Conservation (phyloP, 2,888 invertebrate genomes). For the Eupithecia subfuscata region DNA sequence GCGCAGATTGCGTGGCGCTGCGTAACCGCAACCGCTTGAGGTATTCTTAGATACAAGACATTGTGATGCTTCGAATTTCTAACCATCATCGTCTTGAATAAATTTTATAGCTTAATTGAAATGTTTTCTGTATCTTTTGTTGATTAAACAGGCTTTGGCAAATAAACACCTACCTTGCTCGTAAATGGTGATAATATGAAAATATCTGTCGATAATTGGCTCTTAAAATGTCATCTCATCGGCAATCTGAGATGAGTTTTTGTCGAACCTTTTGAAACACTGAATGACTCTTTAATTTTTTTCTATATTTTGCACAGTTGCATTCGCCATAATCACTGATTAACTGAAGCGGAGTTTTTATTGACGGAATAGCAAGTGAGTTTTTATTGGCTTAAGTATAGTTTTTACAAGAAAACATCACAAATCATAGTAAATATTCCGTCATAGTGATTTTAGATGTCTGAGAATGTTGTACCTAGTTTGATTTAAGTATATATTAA, state of each 20-base stretch:
- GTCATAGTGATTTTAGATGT: no score
- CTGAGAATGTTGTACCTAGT: no score
- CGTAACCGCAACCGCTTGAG: slow-evolving; percentile 35
- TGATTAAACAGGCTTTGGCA: background rate
- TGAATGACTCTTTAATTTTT: background rate
- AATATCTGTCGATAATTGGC: background rate
- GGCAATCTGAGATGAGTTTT: background rate
- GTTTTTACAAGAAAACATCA: no score
- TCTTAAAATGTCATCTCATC: background rate
- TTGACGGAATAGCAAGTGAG: no score
- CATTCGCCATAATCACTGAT: no score
- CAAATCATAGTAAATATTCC: no score
- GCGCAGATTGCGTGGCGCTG: slow-evolving; percentile 49
- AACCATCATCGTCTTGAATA: background rate
- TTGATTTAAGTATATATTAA: no score
- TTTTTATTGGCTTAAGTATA: no score
- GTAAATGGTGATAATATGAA: background rate
- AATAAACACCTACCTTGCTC: background rate
- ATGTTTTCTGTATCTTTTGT: background rate
- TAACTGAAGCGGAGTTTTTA: no score
- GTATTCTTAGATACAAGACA: slow-evolving; percentile 17
- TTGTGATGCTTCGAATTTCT: background rate
- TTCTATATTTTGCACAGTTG: no score
- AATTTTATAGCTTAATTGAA: background rate
- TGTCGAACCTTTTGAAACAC: background rate